Percentiles rank a stretch among this genome's conserved stretches.
Evolutionary conservation across 2,888 invertebrate genomes (phyloP).

Genomic region (Flexamia atlantica): DNA sequence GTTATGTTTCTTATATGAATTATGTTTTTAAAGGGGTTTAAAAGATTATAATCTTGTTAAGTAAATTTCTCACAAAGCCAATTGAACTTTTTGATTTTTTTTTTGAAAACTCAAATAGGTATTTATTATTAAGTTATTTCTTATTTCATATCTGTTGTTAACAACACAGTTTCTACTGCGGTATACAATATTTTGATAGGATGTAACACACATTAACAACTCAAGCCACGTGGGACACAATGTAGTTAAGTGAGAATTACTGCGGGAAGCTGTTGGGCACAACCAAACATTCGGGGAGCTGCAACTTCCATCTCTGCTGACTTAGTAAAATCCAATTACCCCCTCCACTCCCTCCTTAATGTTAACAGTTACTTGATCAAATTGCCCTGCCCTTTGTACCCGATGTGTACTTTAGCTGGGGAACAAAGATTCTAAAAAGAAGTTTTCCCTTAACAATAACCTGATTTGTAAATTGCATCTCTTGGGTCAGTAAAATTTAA

Average conservation of each 20-base stretch:
- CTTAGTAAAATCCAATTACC: slow-evolving; percentile 56
- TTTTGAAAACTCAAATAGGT: too few relatives aligned
- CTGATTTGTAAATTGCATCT: background rate
- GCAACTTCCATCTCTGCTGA: slow-evolving; percentile 44
- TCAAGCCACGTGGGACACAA: background rate
- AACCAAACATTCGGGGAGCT: slow-evolving; percentile 4
- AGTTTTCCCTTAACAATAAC: background rate
- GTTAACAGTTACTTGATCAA: slow-evolving; percentile 48
- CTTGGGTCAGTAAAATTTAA: too few relatives aligned
- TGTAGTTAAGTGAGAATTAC: slow-evolving; percentile 28
- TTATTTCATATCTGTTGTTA: too few relatives aligned
- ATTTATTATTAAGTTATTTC: too few relatives aligned
- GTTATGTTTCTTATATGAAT: too few relatives aligned
- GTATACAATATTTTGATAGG: too few relatives aligned
- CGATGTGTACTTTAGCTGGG: background rate
- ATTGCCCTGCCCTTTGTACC: slow-evolving; percentile 33
- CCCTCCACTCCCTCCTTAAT: background rate
- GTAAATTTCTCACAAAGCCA: too few relatives aligned
- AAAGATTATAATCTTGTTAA: too few relatives aligned
- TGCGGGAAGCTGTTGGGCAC: background rate
- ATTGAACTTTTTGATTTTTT: too few relatives aligned
- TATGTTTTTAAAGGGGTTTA: too few relatives aligned
- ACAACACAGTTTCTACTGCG: too few relatives aligned
- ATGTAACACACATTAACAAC: too few relatives aligned
- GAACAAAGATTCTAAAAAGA: slow-evolving; percentile 27